Conservation (phyloP, 1,140 invertebrate genomes). For the Cardiocondyla obscurior region DNA sequence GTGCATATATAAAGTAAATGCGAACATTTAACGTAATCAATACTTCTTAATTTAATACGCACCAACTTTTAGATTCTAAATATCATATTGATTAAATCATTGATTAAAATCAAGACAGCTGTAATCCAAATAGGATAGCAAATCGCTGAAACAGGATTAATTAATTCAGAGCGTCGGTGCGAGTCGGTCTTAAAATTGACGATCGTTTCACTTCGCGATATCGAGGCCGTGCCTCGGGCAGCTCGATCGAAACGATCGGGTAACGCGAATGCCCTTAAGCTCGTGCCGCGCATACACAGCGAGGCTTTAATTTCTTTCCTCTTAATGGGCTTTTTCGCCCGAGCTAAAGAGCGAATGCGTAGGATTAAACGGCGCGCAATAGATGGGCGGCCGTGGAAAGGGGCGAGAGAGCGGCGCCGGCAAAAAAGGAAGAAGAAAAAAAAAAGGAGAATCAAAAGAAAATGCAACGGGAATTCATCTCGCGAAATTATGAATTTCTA, state of each 20-base stretch:
- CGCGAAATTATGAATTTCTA: constrained; percentile 39
- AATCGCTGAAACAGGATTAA: constrained; percentile 24
- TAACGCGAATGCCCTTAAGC: constrained; percentile 41
- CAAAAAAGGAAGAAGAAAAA: background rate
- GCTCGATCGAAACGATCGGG: constrained; percentile 46
- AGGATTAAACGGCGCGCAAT: constrained; percentile 68
- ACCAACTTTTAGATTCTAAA: background rate
- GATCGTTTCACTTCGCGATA: constrained; percentile 29
- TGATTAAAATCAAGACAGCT: background rate
- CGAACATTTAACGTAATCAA: background rate
- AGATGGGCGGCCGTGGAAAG: constrained; percentile 31
- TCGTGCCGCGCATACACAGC: constrained; percentile 45
- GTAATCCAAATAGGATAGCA: background rate
- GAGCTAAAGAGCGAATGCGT: constrained; percentile 71
- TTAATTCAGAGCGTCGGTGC: constrained; percentile 14
- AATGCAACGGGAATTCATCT: constrained; percentile 3
- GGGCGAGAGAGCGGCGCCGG: background rate
- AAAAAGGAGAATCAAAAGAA: constrained; percentile 19
- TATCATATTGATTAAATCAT: background rate
- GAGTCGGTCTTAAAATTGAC: constrained; percentile 26
- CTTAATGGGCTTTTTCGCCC: constrained; percentile 73
- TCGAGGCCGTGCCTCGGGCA: constrained; percentile 26
- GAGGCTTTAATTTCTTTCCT: constrained; percentile 73
- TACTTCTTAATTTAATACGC: background rate
- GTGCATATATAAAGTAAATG: background rate